Conservation (phyloP, 2,113 vertebrate species). For the Pterocles orientalis region DNA sequence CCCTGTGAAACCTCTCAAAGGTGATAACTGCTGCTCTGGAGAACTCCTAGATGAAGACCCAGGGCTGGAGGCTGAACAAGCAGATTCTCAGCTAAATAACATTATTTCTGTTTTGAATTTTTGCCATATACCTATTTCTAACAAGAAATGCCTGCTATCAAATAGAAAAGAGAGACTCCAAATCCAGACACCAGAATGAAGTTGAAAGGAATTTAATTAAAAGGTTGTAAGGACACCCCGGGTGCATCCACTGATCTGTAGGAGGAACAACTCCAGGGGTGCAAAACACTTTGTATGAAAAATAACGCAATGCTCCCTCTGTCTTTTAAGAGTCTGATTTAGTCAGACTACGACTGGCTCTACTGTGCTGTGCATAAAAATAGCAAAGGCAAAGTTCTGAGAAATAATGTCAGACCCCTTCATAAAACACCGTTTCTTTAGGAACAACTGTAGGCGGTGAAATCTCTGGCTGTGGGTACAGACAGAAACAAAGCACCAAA, state of each 20-base stretch:
- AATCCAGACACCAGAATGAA: no score
- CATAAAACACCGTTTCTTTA: not conserved
- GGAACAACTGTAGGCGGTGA: constrained; percentile 22
- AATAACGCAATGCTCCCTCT: not conserved
- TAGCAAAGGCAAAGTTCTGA: not conserved
- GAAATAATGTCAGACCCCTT: not conserved
- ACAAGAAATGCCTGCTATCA: not conserved
- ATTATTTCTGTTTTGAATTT: rapidly evolving
- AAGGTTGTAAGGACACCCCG: no score
- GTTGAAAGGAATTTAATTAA: not conserved
- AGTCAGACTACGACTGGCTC: not conserved
- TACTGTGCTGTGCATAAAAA: not conserved
- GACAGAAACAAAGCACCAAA: constrained; percentile 1
- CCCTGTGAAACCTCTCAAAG: not conserved
- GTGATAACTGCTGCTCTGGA: not conserved
- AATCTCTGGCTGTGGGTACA: not conserved
- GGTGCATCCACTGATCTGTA: rapidly evolving
- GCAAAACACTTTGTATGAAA: rapidly evolving
- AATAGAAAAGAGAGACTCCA: not conserved
- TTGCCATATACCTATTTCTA: not conserved
- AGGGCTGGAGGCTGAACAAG: not conserved
- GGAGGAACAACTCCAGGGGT: not conserved
- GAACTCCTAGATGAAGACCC: no score
- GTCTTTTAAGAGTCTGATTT: not conserved
- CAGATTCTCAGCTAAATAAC: not conserved